A percentile compares a stretch with the other conserved stretches of the same genome.
phyloP scores from a whole-genome alignment of 92 coral and sea anemone genomes.

The Micromussa lordhowensis region DNA sequence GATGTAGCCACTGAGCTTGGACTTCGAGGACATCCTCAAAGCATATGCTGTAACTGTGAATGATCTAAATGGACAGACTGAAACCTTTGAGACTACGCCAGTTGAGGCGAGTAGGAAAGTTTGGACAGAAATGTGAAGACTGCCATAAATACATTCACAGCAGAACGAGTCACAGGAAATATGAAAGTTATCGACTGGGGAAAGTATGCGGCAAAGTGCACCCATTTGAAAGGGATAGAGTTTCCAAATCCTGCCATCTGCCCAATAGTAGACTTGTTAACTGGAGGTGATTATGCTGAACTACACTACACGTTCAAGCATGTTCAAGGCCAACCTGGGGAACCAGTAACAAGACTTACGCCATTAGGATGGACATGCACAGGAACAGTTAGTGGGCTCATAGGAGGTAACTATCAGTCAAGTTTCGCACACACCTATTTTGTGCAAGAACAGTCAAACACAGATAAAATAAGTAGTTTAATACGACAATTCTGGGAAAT shows the following conservation, averaged over 20 bases:
- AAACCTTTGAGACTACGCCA: no score
- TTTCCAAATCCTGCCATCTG: slow-evolving; percentile 42
- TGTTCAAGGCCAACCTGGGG: slow-evolving; percentile 50
- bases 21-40: no score
- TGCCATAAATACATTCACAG: slow-evolving; percentile 47
- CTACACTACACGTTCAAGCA: slow-evolving; percentile 63
- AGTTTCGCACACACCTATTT: slow-evolving; percentile 34
- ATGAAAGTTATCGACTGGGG: slow-evolving; percentile 55
- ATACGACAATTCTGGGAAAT: slow-evolving; percentile 70
- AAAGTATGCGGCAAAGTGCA: slow-evolving; percentile 49
- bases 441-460: slow-evolving; percentile 4
- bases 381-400: slow-evolving; percentile 29
- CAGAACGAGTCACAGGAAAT: slow-evolving; percentile 58
- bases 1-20: no score
- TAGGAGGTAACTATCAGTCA: slow-evolving; percentile 19
- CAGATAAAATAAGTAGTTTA: slow-evolving; percentile 25
- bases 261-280: slow-evolving; percentile 71
- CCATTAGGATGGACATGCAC: slow-evolving; percentile 75
- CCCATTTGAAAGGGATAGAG: slow-evolving; percentile 41
- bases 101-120: no score
- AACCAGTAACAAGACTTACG: slow-evolving; percentile 63
- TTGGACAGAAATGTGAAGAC: slow-evolving; percentile 10
- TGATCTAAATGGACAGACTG: no score
- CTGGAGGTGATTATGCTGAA: slow-evolving; percentile 60
- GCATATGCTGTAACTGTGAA: no score